A percentile compares a stretch with the other conserved stretches of the same genome.
These are phyloP conservation scores for Helicorthomorpha holstii DNA, from an alignment of 1,140 invertebrate species.

Conservation along the genomic window DNA sequence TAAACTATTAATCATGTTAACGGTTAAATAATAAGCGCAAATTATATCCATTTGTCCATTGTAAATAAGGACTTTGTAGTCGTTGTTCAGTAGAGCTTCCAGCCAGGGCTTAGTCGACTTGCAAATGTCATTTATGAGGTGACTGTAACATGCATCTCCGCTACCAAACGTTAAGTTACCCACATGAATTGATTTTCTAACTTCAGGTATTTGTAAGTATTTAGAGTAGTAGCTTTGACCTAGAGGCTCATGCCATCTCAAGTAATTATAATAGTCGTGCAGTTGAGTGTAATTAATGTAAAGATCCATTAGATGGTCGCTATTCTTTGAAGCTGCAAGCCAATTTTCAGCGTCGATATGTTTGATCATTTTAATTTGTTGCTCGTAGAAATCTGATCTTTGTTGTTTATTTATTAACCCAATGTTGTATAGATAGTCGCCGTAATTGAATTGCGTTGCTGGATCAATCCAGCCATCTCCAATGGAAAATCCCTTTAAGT, in stretches of 20 bases:
- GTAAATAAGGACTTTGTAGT: neutral
- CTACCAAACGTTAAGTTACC: slow-evolving; percentile 51
- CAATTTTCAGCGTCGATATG: neutral
- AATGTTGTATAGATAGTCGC: slow-evolving; percentile 61
- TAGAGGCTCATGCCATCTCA: slow-evolving; percentile 35
- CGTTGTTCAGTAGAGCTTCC: slow-evolving; percentile 4
- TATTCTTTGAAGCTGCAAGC: slow-evolving; percentile 19
- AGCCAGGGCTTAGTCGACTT: slow-evolving; percentile 32
- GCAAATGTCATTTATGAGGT: slow-evolving; percentile 25
- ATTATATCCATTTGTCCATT: slow-evolving; percentile 72
- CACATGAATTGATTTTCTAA: slow-evolving; percentile 59
- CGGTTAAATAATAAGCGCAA: slow-evolving; percentile 56
- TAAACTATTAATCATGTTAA: too few species aligned
- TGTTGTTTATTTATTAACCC: slow-evolving; percentile 53
- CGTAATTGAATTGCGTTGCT: slow-evolving; percentile 54
- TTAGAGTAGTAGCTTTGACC: slow-evolving; percentile 24
- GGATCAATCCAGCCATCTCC: slow-evolving; percentile 74
- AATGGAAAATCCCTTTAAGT: slow-evolving; percentile 42
- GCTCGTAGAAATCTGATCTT: slow-evolving; percentile 36
- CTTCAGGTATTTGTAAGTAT: slow-evolving; percentile 27
- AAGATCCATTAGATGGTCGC: slow-evolving; percentile 53
- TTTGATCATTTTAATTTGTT: slow-evolving; percentile 27
- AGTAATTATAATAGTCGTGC: slow-evolving; percentile 60
- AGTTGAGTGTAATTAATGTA: slow-evolving; percentile 47
- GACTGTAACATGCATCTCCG: slow-evolving; percentile 18